Conservation (phyloP, 2,797 vertebrate genomes). For the Notamacropus eugenii region DNA sequence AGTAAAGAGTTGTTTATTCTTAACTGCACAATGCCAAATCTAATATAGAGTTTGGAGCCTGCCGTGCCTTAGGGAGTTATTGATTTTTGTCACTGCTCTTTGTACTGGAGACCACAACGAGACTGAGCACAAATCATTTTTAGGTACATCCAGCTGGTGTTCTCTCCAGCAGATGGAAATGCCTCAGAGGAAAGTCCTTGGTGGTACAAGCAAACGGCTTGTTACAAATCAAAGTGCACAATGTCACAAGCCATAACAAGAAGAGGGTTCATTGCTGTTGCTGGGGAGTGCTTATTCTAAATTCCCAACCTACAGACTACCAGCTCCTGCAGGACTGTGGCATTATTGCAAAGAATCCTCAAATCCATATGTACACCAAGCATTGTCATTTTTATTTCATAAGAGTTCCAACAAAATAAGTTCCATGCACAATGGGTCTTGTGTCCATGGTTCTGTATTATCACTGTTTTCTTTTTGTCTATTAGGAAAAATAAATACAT, state of each 20-base stretch:
- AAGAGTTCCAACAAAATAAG: neutral
- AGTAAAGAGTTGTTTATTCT: slow-evolving; percentile 8
- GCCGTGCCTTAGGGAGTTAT: neutral
- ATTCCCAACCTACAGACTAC: neutral
- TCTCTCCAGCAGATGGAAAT: slow-evolving; percentile 57
- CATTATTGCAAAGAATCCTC: neutral
- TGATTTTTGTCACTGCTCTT: slow-evolving; percentile 36
- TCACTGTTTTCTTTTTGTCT: neutral
- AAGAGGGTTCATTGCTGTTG: neutral
- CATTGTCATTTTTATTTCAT: neutral
- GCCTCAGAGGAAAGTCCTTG: slow-evolving; percentile 18
- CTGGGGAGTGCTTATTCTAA: neutral
- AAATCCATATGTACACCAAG: neutral
- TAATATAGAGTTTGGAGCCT: slow-evolving; percentile 19
- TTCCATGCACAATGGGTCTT: neutral
- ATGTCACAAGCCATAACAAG: neutral
- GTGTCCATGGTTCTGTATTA: neutral
- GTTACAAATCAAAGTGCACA: neutral
- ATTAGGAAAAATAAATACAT: neutral
- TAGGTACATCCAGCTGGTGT: neutral
- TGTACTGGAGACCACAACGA: neutral
- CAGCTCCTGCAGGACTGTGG: neutral
- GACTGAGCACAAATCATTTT: slow-evolving; percentile 8
- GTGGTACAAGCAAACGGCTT: neutral
- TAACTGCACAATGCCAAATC: neutral